Base-by-base conservation (phyloP, 2,113 vertebrate genomes). In the Prionailurus bengalensis region DNA sequence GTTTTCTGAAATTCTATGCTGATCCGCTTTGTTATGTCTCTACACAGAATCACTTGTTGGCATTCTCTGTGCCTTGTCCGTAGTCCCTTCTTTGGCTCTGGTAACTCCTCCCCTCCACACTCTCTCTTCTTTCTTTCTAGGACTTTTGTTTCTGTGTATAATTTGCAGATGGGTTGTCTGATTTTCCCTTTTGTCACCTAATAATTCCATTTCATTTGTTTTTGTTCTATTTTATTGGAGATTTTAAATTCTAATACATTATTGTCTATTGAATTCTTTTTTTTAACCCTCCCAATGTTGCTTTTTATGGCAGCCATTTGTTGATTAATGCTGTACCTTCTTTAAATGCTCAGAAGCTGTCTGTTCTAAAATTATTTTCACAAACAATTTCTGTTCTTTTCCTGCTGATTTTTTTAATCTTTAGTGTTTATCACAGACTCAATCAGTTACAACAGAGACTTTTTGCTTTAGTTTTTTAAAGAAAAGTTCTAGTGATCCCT, bases 21-120 rank as follows among this genome's bases (percentile, higher is more conserved):
- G 15, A 65, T 31, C 31, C 2, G 2, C 29, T 80, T 45, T 51
- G n/a, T 19, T 51, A 0, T 33, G 33, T 33, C 3, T 71, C 65
- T 17, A 2, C 17, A 21, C 2, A 36, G n/a, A 74, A 31, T 68
- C 9, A 92, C 19, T 33, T 68, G 33, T 65, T 12, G 25, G 11
- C 7, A 36, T 15, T 36, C 8, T 55, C 29, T 8, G 23, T 16
- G 9, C 5, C 1, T 15, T 68, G n/a, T 76, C 14, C 19, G 1
- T 61, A 6, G 19, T 87, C n/a, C 5, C 48, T 51, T 39, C 17
- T 71, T 27, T 48, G 33, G 7, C 19, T 73, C 55, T 73, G 14
- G 2, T 11, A 53, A 55, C 4, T 25, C 29, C 9, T n/a, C 5
- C 16, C 39, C 29, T 58, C 1, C 0, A 10, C 5, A 53, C 78